phyloP scores from a whole-genome alignment of 2,113 vertebrate genomes.

The Poecilia latipinna region DNA sequence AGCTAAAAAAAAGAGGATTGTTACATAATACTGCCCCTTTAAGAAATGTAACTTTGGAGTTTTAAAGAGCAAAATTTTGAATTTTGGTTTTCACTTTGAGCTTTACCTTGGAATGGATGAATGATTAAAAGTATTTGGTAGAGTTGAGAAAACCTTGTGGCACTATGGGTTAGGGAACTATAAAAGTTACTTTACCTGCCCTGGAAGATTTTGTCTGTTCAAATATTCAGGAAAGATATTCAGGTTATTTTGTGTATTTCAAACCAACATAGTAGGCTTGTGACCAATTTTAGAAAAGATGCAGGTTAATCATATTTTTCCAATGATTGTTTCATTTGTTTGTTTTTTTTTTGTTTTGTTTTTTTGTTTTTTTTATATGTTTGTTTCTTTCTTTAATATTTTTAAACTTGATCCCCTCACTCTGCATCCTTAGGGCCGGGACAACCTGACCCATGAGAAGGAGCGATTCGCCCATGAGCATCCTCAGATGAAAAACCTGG shows the following conservation, averaged over 20 bases:
- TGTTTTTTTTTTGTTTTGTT: background rate
- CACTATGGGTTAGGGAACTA: too few relatives aligned
- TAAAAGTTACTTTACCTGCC: too few relatives aligned
- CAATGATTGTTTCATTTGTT: background rate
- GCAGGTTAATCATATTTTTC: background rate
- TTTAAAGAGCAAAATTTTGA: background rate
- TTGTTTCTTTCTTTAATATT: background rate
- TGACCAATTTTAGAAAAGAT: background rate
- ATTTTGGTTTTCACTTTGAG: background rate
- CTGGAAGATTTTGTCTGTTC: background rate
- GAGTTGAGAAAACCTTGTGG: too few relatives aligned
- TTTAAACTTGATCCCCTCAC: background rate
- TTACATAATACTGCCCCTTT: too few relatives aligned
- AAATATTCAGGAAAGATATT: background rate
- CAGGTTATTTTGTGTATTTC: background rate
- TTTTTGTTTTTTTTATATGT: background rate
- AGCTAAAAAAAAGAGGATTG: too few relatives aligned
- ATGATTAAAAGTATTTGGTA: background rate
- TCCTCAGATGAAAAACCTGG: slow-evolving; percentile 86
- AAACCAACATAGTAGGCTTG: background rate
- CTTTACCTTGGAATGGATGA: background rate
- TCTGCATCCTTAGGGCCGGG: slow-evolving; percentile 82
- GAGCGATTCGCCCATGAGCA: slow-evolving; percentile 90
- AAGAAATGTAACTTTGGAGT: too few relatives aligned
- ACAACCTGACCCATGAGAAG: slow-evolving; percentile 90